A percentile compares a stretch with the other conserved stretches of the same genome.
Conservation (phyloP, 2,113 vertebrate genomes). For the mouse (Mus musculus) region DNA sequence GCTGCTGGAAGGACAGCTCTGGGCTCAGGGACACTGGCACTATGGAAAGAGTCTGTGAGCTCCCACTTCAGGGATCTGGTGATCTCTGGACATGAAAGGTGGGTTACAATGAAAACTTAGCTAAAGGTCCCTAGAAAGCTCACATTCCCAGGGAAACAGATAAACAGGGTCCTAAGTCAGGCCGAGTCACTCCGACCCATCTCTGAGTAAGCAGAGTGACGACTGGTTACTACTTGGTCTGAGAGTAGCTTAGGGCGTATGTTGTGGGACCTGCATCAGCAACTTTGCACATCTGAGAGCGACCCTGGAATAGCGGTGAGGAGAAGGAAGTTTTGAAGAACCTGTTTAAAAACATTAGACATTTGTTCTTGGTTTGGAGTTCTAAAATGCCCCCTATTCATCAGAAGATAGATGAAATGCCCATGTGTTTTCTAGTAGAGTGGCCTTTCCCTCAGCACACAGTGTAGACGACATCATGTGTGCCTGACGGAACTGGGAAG, state of each 20-base stretch:
- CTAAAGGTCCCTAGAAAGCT: not conserved
- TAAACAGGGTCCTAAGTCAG: not conserved
- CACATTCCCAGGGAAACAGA: not conserved
- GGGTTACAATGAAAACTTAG: not conserved
- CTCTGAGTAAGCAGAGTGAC: slow-evolving; percentile 49
- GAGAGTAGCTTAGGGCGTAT: slow-evolving; percentile 79
- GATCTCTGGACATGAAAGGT: not conserved
- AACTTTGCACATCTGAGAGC: not conserved
- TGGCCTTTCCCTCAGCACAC: not conserved
- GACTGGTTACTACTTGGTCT: slow-evolving; percentile 76
- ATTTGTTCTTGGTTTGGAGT: slow-evolving; percentile 67
- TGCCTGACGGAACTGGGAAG: slow-evolving; percentile 7
- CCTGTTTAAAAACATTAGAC: slow-evolving; percentile 56
- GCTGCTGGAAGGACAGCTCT: not conserved
- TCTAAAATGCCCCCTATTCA: slow-evolving; percentile 63
- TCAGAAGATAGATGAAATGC: slow-evolving; percentile 74
- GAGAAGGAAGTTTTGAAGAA: slow-evolving; percentile 12
- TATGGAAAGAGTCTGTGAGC: not conserved
- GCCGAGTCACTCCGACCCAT: too few relatives aligned
- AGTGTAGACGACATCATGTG: slow-evolving; percentile 52
- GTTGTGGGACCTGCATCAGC: slow-evolving; percentile 55
- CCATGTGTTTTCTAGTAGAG: slow-evolving; percentile 29
- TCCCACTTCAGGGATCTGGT: too few relatives aligned
- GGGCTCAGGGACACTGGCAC: not conserved
- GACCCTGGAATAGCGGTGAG: not conserved